These are phyloP conservation scores for Cheilosia vernalis DNA, from an alignment of 2,888 invertebrate species.

Conservation along the genomic window DNA sequence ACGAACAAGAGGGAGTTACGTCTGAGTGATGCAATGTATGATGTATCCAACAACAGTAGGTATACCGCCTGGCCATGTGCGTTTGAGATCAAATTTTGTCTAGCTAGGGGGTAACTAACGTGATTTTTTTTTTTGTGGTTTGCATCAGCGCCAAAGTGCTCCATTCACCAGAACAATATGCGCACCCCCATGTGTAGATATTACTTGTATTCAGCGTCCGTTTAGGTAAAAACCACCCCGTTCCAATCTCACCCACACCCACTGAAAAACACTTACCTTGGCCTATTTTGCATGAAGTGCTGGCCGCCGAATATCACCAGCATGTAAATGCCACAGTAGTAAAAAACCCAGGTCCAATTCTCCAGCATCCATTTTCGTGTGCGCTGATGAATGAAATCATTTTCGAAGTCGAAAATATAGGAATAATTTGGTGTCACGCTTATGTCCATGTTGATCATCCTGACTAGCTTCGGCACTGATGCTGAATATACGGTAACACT, in stretches of 20 bases:
- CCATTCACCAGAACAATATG: not conserved
- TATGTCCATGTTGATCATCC: constrained; percentile 84
- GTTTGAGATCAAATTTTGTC: constrained; percentile 1
- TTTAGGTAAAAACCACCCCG: not conserved
- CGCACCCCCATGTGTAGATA: not conserved
- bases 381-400: constrained; percentile 94
- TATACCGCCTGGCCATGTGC: constrained; percentile 23
- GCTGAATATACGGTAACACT: constrained; percentile 17
- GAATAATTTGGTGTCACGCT: constrained; percentile 93
- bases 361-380: constrained; percentile 97
- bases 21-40: constrained; percentile 19
- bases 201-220: not conserved
- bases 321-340: constrained; percentile 94
- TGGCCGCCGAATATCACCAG: constrained; percentile 96
- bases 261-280: constrained; percentile 85
- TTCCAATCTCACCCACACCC: constrained; percentile 5
- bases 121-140: not conserved
- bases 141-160: constrained; percentile 4
- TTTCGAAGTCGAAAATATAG: constrained; percentile 97
- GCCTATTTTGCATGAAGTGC: constrained; percentile 95
- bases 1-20: not conserved
- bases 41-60: not conserved
- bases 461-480: constrained; percentile 4
- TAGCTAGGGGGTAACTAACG: constrained; percentile 9
- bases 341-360: constrained; percentile 97